These are phyloP conservation scores for Dysmachus trigonus DNA, from an alignment of 2,888 invertebrate species.

Conservation along the genomic window DNA sequence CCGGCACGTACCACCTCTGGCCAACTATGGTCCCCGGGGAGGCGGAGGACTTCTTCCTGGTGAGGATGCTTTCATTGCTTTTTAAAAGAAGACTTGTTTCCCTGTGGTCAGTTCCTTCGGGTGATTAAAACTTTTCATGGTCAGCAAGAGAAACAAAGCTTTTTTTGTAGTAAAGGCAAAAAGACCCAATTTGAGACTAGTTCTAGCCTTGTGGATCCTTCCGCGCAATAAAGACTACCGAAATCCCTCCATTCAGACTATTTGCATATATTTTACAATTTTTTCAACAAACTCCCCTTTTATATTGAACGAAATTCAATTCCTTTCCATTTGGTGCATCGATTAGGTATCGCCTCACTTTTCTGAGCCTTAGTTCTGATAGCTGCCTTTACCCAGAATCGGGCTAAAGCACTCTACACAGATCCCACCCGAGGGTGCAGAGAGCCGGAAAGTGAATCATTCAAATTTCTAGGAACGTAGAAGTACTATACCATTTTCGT, in stretches of 20 bases:
- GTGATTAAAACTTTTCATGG: slow-evolving; percentile 31
- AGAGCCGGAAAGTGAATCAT: background rate
- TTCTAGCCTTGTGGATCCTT: background rate
- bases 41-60: background rate
- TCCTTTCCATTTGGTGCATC: slow-evolving; percentile 10
- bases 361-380: background rate
- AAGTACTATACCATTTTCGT: background rate
- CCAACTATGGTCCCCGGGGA: background rate
- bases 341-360: slow-evolving; percentile 3
- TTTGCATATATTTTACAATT: slow-evolving; percentile 10
- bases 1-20: slow-evolving; percentile 3
- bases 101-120: background rate
- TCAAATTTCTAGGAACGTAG: background rate
- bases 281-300: background rate
- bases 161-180: background rate
- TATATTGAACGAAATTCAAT: slow-evolving; percentile 3
- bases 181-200: background rate
- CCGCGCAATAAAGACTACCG: background rate
- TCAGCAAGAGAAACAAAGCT: background rate
- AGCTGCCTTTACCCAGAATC: background rate
- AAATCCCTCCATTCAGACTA: background rate
- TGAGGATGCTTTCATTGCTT: background rate
- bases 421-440: background rate
- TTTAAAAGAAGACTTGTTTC: background rate
- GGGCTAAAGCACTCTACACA: background rate